Evolutionary conservation across 2,113 vertebrate species (phyloP).

Genomic region (Prunella himalayana): DNA sequence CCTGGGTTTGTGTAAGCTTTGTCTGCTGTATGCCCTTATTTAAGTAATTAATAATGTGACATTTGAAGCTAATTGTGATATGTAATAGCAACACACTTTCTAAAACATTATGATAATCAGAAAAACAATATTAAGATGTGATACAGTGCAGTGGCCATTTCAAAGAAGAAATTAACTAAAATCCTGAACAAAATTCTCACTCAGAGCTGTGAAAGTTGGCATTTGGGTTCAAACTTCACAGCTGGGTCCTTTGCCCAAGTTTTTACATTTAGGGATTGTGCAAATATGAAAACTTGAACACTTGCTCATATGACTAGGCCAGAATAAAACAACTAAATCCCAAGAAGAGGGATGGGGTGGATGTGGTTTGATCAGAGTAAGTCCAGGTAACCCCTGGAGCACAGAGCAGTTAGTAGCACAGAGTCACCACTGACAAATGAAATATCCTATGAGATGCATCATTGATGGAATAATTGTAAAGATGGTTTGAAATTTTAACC

Average conservation of each 20-base stretch:
- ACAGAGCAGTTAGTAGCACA: neutral
- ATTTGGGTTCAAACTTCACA: neutral
- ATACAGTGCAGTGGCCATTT: neutral
- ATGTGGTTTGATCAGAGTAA: neutral
- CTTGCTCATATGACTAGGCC: neutral
- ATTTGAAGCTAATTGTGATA: neutral
- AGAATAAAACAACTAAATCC: neutral
- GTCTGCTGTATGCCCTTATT: neutral
- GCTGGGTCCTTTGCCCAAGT: neutral
- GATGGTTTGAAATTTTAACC: neutral
- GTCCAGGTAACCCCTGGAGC: neutral
- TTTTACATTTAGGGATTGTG: neutral
- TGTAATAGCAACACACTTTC: neutral
- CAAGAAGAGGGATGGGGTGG: neutral
- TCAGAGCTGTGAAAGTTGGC: neutral
- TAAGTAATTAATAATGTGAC: neutral
- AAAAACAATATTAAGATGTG: neutral
- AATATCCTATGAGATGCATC: neutral
- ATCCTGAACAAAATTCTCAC: neutral
- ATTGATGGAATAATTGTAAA: neutral
- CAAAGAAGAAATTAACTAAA: neutral
- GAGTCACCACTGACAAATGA: neutral
- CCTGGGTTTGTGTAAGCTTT: neutral
- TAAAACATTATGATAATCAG: neutral
- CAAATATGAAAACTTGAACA: neutral